These are phyloP conservation scores for Microhierax caerulescens DNA, from an alignment of 2,797 vertebrate genomes.

Conservation along the genomic window DNA sequence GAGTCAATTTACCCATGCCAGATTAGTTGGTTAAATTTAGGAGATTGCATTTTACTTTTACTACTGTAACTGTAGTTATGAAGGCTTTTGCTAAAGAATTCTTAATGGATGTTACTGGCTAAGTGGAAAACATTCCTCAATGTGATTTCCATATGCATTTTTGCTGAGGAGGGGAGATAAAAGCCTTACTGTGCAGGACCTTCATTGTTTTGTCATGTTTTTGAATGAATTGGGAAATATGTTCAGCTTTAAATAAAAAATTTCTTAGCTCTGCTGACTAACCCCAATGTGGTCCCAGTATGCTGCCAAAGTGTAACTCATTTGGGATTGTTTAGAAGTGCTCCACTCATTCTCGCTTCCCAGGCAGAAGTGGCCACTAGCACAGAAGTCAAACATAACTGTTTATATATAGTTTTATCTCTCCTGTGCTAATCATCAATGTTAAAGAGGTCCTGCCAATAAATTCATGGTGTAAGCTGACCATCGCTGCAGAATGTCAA, in stretches of 20 bases:
- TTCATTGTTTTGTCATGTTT: not conserved
- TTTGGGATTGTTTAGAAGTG: not conserved
- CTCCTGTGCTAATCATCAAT: not conserved
- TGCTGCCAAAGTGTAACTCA: not conserved
- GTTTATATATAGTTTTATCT: not conserved
- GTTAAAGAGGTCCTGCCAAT: not conserved
- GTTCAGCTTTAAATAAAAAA: not conserved
- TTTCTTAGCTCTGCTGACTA: not conserved
- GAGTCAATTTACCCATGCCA: not conserved
- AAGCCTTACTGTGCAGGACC: not conserved
- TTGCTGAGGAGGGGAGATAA: not conserved
- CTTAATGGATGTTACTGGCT: not conserved
- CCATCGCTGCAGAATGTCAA: not conserved
- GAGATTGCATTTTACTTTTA: not conserved
- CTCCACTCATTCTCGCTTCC: not conserved
- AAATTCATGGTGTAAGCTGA: not conserved
- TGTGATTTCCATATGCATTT: not conserved
- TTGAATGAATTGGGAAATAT: not conserved
- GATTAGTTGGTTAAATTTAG: not conserved
- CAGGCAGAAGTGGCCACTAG: not conserved
- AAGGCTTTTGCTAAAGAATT: not conserved
- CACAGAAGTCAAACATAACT: not conserved
- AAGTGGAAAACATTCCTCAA: not conserved
- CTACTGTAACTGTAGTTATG: not conserved
- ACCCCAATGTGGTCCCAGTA: not conserved